Percentiles rank a stretch among this genome's conserved stretches.
Evolutionary conservation across 2,888 invertebrate genomes (phyloP).

Genomic region (Parascotia fuliginaria): DNA sequence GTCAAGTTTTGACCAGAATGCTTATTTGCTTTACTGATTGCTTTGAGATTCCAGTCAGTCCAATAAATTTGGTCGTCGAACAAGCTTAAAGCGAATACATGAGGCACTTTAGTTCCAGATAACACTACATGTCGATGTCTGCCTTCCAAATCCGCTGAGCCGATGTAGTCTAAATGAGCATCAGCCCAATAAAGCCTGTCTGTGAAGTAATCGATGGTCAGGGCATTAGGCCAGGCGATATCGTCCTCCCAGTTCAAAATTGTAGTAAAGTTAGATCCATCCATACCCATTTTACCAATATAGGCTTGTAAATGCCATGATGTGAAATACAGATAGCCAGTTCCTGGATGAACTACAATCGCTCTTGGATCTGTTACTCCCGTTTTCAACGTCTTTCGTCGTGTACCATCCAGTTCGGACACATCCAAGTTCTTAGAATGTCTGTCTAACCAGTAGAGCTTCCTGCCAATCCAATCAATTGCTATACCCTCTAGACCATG

Average conservation of each 20-base stretch:
- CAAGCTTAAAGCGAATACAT: constrained; percentile 96
- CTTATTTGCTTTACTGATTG: constrained; percentile 96
- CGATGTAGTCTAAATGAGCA: constrained; percentile 98
- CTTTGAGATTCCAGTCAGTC: constrained; percentile 99
- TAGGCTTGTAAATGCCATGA: constrained; percentile 98
- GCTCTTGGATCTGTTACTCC: constrained; percentile 97
- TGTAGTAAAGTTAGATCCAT: constrained; percentile 95
- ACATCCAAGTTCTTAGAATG: constrained; percentile 98
- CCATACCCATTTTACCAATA: constrained; percentile 98
- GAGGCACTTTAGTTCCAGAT: constrained; percentile 93
- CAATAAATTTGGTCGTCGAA: constrained; percentile 98
- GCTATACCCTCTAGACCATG: constrained; percentile 99
- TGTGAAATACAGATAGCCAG: constrained; percentile 96
- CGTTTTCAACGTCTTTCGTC: constrained; percentile 94
- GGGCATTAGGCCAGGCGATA: constrained; percentile 99
- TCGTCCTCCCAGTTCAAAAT: constrained; percentile 97
- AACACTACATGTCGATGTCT: constrained; percentile 93
- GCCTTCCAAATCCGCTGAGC: constrained; percentile 97
- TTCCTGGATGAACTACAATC: constrained; percentile 97
- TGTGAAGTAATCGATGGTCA: constrained; percentile 98
- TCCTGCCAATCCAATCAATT: constrained; percentile 98
- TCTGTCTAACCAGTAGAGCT: constrained; percentile 98
- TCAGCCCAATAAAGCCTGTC: constrained; percentile 99
- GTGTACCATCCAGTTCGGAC: constrained; percentile 96
- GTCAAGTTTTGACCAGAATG: constrained; percentile 92